Conservation (phyloP, 2,113 vertebrate species). For the Motacilla tschutschensis region DNA sequence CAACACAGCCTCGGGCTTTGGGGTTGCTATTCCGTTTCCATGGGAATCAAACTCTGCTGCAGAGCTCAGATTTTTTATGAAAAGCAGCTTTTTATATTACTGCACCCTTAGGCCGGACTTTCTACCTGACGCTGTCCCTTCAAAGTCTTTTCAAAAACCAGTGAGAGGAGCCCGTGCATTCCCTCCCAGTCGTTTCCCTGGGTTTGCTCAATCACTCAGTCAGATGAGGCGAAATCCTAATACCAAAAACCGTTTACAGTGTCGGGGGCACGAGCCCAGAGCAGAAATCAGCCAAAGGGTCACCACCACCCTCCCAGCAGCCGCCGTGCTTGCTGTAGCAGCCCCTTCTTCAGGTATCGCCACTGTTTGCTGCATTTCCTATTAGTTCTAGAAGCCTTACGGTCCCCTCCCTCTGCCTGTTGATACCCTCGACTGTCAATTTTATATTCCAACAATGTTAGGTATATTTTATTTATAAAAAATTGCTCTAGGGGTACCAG, state of each 20-base stretch:
- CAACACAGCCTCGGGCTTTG: slow-evolving; percentile 4
- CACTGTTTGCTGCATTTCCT: slow-evolving; percentile 60
- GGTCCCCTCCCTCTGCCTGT: slow-evolving; percentile 48
- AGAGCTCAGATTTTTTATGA: slow-evolving; percentile 19
- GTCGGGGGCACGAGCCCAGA: slow-evolving; percentile 40
- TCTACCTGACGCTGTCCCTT: slow-evolving; percentile 43
- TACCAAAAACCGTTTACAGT: slow-evolving; percentile 72
- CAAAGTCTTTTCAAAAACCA: not conserved
- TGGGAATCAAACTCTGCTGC: slow-evolving; percentile 2
- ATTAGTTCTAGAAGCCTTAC: slow-evolving; percentile 75
- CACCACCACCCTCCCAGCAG: slow-evolving; percentile 10
- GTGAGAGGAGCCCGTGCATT: not conserved
- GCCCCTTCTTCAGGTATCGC: slow-evolving; percentile 58
- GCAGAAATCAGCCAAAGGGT: slow-evolving; percentile 69
- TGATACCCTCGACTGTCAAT: slow-evolving; percentile 46
- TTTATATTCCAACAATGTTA: slow-evolving; percentile 57
- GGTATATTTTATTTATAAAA: slow-evolving; percentile 66
- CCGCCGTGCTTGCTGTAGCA: slow-evolving; percentile 46
- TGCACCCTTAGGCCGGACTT: not conserved
- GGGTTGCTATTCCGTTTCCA: not conserved
- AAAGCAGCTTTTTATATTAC: slow-evolving; percentile 41
- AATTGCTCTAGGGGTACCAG: slow-evolving; percentile 38
- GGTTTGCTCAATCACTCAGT: slow-evolving; percentile 13
- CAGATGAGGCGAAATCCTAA: slow-evolving; percentile 38
- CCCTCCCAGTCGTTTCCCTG: not conserved